phyloP scores from a whole-genome alignment of 2,888 invertebrate genomes.

The Smittia sp. region DNA sequence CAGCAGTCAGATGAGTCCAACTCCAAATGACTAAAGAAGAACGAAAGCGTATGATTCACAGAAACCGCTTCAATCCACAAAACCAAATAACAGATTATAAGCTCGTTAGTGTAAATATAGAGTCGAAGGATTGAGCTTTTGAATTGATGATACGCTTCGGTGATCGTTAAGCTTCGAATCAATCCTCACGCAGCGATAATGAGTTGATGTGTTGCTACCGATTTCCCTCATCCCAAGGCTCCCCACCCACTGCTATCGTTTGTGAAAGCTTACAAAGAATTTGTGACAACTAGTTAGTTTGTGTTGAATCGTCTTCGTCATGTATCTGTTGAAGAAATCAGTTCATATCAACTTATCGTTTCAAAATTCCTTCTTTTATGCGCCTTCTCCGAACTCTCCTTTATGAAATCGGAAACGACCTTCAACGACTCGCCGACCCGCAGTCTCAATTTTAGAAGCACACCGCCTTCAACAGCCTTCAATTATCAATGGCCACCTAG shows the following conservation, averaged over 20 bases:
- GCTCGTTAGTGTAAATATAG: conserved; percentile 8
- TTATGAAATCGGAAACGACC: not conserved
- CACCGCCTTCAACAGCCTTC: conserved; percentile 56
- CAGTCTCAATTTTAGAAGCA: conserved; percentile 54
- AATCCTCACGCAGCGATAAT: not conserved
- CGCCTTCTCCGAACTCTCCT: not conserved
- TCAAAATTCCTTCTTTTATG: not conserved
- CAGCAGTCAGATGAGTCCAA: not conserved
- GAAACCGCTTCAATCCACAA: not conserved
- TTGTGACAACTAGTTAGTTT: not conserved
- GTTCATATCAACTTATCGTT: not conserved
- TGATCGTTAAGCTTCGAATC: not conserved
- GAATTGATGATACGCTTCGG: not conserved
- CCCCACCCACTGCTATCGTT: not conserved
- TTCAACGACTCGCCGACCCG: not conserved
- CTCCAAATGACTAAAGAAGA: not conserved
- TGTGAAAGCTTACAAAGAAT: not conserved
- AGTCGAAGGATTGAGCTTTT: not conserved
- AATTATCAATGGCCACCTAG: conserved; percentile 80
- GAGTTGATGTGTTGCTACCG: not conserved
- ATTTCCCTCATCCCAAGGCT: not conserved
- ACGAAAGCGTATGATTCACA: conserved; percentile 1
- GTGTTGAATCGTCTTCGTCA: not conserved
- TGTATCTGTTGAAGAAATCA: not conserved
- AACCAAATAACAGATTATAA: not conserved